phyloP scores from a whole-genome alignment of 1,140 invertebrate genomes.

The Bemisia tabaci region DNA sequence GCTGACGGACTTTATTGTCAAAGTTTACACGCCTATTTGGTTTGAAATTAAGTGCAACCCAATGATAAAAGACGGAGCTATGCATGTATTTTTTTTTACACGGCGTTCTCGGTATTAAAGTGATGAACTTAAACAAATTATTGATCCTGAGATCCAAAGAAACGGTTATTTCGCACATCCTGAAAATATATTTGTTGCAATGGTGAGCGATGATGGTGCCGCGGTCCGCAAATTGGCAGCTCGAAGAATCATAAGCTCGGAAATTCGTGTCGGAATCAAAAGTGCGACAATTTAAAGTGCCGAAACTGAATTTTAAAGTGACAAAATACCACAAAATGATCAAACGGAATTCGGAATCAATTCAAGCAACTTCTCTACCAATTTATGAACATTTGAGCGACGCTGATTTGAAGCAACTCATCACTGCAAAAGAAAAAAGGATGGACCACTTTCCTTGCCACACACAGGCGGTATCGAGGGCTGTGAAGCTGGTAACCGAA shows the following conservation, averaged over 20 bases:
- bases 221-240: background rate
- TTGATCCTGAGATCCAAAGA: background rate
- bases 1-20: background rate
- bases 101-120: background rate
- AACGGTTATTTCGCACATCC: background rate
- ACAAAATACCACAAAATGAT: too few relatives aligned
- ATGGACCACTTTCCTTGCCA: constrained; percentile 21
- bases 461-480: constrained; percentile 25
- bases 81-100: background rate
- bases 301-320: constrained; percentile 6
- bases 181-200: background rate
- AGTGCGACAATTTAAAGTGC: too few relatives aligned
- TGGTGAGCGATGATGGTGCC: background rate
- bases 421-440: too few relatives aligned
- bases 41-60: background rate
- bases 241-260: background rate
- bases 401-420: too few relatives aligned
- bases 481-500: constrained; percentile 24
- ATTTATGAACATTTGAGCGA: too few relatives aligned
- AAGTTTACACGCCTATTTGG: background rate
- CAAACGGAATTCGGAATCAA: too few relatives aligned
- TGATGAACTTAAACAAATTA: background rate
- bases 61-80: background rate
- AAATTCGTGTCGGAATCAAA: too few relatives aligned
- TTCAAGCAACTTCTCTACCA: too few relatives aligned